Percentiles rank a stretch among this genome's conserved stretches.
phyloP scores from a whole-genome alignment of 92 coral and sea anemone species.

The Paragorgia papillata region DNA sequence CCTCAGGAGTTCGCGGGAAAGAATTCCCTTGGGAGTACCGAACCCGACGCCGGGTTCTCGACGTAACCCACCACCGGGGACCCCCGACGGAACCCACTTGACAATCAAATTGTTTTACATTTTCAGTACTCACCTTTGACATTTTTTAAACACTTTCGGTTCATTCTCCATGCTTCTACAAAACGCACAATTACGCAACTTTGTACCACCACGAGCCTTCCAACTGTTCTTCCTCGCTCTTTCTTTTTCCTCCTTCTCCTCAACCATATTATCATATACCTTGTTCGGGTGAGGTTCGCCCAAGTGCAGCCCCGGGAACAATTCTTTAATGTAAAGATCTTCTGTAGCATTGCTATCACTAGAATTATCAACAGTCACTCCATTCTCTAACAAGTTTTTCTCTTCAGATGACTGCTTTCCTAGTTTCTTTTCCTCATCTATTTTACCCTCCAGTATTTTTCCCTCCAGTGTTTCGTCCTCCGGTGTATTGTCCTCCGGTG shows the following conservation, averaged over 20 bases:
- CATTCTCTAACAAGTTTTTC: constrained; percentile 34
- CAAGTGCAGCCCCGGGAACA: constrained; percentile 59
- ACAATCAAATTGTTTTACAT: too few relatives aligned
- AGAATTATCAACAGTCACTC: constrained; percentile 8
- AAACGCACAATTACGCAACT: constrained; percentile 75
- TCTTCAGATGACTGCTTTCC: constrained; percentile 39
- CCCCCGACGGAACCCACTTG: too few relatives aligned
- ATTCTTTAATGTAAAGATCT: constrained; percentile 6
- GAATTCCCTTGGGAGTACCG: too few relatives aligned
- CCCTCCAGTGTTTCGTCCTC: constrained; percentile 12
- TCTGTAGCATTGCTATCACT: constrained; percentile 51
- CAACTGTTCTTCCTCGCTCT: constrained; percentile 8
- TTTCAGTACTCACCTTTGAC: constrained; percentile 69
- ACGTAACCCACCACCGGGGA: too few relatives aligned
- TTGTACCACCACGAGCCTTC: constrained; percentile 19
- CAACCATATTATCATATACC: constrained; percentile 51
- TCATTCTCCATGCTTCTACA: constrained; percentile 73
- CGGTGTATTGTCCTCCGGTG: not conserved
- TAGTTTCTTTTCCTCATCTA: not conserved
- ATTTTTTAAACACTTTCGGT: constrained; percentile 79
- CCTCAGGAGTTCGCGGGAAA: too few relatives aligned
- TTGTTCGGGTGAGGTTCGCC: constrained; percentile 85
- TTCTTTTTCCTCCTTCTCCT: constrained; percentile 16
- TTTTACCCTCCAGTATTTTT: not conserved
- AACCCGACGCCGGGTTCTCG: too few relatives aligned